Conservation (phyloP, 2,113 vertebrate genomes). For the Phalacrocorax brasilianus region DNA sequence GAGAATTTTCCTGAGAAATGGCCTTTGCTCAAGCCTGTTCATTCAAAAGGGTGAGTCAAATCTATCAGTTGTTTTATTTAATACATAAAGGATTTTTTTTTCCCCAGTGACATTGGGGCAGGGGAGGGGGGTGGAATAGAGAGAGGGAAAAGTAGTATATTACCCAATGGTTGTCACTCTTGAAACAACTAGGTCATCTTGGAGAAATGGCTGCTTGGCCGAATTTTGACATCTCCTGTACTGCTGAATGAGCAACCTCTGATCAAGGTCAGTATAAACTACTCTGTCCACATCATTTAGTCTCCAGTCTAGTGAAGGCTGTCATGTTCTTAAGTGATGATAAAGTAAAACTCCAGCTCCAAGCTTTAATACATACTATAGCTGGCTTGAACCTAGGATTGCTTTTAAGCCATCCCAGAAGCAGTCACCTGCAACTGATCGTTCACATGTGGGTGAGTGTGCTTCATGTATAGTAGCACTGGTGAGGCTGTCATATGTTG, state of each 20-base stretch:
- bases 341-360: neutral
- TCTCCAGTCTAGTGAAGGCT: neutral
- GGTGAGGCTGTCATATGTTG: neutral
- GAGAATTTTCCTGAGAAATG: neutral
- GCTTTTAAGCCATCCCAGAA: neutral
- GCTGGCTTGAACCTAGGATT: neutral
- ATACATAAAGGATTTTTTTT: neutral
- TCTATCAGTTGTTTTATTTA: neutral
- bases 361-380: neutral
- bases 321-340: neutral
- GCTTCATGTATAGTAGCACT: fast-evolving
- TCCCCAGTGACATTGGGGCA: neutral
- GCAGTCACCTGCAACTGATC: neutral
- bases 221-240: neutral
- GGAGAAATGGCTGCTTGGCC: neutral
- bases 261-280: neutral
- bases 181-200: neutral
- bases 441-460: neutral
- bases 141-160: neutral
- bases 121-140: neutral
- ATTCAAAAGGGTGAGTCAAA: slow-evolving; percentile 10
- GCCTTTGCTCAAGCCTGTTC: neutral
- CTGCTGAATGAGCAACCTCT: neutral
- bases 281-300: neutral
- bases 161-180: neutral